Evolutionary conservation across 2,888 invertebrate species (phyloP).

Genomic region (Lithophane leautieri): DNA sequence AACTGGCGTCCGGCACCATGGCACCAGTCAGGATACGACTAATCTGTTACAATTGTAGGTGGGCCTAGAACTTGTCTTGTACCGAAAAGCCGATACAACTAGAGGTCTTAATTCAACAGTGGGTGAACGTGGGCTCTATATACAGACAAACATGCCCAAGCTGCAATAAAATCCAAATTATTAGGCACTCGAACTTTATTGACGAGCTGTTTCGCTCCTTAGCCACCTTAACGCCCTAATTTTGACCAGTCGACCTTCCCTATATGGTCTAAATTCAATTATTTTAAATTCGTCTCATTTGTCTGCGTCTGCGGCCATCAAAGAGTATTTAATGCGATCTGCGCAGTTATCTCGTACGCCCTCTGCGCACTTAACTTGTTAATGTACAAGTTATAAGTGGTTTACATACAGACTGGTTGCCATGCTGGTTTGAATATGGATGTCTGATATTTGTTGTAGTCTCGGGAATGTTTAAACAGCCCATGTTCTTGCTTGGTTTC

Average conservation of each 20-base stretch:
- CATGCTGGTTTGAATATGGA: constrained; percentile 23
- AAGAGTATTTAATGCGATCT: constrained; percentile 63
- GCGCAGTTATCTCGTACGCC: constrained; percentile 60
- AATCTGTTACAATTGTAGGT: constrained; percentile 30
- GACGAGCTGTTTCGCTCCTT: constrained; percentile 27
- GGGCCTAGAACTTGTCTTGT: constrained; percentile 24
- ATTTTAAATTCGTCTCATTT: constrained; percentile 49
- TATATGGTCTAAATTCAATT: constrained; percentile 60
- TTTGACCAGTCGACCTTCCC: constrained; percentile 54
- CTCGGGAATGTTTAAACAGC: background rate
- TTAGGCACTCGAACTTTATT: constrained; percentile 31
- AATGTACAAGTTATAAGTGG: constrained; percentile 54
- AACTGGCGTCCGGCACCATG: background rate
- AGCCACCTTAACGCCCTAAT: constrained; percentile 38
- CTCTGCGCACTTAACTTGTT: constrained; percentile 58
- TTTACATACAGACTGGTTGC: constrained; percentile 50
- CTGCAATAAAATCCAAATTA: constrained; percentile 49
- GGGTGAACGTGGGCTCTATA: constrained; percentile 47
- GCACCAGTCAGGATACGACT: constrained; percentile 34
- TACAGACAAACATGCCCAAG: constrained; percentile 26
- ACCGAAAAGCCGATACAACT: constrained; percentile 26
- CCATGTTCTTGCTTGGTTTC: background rate
- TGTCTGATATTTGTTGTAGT: constrained; percentile 13
- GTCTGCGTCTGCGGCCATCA: constrained; percentile 57
- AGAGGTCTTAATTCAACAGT: constrained; percentile 25